Percentiles rank a stretch among this genome's conserved stretches.
phyloP scores from a whole-genome alignment of 2,888 invertebrate species.

The Ormyrus labotus region DNA sequence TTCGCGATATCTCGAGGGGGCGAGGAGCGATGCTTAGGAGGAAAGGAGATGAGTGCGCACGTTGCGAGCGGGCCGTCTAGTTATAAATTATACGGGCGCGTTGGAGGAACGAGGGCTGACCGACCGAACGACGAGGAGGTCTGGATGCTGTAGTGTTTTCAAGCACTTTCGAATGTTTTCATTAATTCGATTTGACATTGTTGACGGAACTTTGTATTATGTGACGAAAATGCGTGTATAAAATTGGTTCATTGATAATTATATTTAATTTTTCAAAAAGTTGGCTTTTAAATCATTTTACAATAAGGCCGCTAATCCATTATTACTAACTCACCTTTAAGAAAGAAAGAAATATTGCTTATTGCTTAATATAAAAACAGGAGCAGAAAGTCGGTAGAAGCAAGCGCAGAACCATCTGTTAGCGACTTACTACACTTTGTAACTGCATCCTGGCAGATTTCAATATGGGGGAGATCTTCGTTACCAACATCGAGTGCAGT shows the following conservation, averaged over 20 bases:
- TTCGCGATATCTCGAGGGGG: neutral
- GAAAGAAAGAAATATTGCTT: too few species aligned
- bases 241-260: too few species aligned
- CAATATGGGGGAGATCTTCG: constrained; percentile 37
- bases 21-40: neutral
- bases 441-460: neutral
- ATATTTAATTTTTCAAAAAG: neutral
- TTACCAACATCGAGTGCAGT: constrained; percentile 33
- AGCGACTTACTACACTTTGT: neutral
- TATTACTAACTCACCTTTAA: too few species aligned
- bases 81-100: constrained; percentile 33
- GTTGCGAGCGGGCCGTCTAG: constrained; percentile 16
- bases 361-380: too few species aligned
- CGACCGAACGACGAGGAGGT: neutral
- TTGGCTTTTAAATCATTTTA: too few species aligned
- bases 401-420: constrained; percentile 38
- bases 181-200: too few species aligned
- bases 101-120: neutral
- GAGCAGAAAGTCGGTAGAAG: neutral
- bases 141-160: neutral
- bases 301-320: too few species aligned
- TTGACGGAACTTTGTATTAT: too few species aligned
- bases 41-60: constrained; percentile 48
- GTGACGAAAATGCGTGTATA: too few species aligned
- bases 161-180: neutral